These are phyloP conservation scores for Achroia grisella DNA, from an alignment of 1,140 invertebrate species.

Conservation along the genomic window DNA sequence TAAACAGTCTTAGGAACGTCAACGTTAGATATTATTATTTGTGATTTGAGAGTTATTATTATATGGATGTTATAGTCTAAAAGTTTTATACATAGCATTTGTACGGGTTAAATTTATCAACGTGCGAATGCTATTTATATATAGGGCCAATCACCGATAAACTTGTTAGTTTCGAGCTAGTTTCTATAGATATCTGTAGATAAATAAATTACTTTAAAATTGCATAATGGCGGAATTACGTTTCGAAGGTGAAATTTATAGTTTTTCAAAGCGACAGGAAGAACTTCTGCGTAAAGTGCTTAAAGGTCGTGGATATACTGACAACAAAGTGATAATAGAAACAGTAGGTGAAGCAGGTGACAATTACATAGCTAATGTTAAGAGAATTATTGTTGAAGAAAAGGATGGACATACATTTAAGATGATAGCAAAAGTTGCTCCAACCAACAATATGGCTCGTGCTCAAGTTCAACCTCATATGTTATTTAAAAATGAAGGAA, in stretches of 20 bases:
- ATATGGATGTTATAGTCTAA: too few relatives aligned
- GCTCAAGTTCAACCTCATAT: background rate
- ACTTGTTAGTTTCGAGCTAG: too few relatives aligned
- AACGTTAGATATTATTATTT: too few relatives aligned
- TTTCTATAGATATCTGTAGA: too few relatives aligned
- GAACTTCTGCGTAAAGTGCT: background rate
- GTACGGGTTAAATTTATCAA: too few relatives aligned
- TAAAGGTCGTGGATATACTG: background rate
- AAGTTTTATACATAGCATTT: too few relatives aligned
- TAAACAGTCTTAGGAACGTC: too few relatives aligned
- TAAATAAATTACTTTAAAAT: too few relatives aligned
- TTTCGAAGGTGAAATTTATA: background rate
- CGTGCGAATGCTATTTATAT: too few relatives aligned
- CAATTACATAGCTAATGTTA: conserved; percentile 24
- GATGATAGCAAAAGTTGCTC: conserved; percentile 18
- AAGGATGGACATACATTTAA: conserved; percentile 9
- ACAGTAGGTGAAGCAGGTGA: conserved; percentile 24
- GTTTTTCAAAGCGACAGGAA: background rate
- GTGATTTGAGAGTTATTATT: too few relatives aligned
- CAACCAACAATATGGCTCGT: background rate
- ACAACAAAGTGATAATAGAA: background rate
- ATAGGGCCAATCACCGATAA: too few relatives aligned
- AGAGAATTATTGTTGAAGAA: conserved; percentile 14
- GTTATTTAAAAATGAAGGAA: conserved; percentile 30
- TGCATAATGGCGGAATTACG: background rate